Conservation (phyloP, 2,113 vertebrate genomes). For the Thryonomys swinderianus region DNA sequence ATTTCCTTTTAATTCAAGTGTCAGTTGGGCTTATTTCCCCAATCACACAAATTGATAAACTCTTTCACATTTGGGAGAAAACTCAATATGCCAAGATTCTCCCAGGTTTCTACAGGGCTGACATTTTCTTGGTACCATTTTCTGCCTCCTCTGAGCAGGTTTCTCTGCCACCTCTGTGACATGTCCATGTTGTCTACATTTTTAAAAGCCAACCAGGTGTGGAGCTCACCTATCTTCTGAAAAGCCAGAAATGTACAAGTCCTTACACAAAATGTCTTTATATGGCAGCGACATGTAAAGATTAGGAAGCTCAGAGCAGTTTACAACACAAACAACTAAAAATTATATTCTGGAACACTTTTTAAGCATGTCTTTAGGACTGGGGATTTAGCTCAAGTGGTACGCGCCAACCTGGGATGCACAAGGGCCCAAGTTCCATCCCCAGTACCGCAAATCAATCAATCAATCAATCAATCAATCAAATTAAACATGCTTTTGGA, state of each 20-base stretch:
- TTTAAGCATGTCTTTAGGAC: not conserved
- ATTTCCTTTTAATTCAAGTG: not conserved
- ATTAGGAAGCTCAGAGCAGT: not conserved
- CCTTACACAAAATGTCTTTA: not conserved
- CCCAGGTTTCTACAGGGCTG: not conserved
- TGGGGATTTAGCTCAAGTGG: too few species aligned
- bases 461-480: too few species aligned
- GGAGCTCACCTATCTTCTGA: not conserved
- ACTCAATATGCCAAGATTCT: not conserved
- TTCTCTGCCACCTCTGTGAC: not conserved
- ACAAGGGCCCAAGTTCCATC: too few species aligned
- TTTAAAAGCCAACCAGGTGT: not conserved
- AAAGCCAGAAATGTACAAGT: not conserved
- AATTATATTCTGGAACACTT: not conserved
- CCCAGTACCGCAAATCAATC: too few species aligned
- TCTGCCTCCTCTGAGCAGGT: not conserved
- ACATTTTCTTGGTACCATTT: not conserved
- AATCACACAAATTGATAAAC: not conserved
- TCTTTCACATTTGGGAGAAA: not conserved
- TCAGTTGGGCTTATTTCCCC: not conserved
- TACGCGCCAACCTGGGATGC: too few species aligned
- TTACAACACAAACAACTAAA: not conserved
- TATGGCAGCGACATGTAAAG: not conserved
- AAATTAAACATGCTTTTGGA: not conserved
- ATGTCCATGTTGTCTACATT: not conserved